Conservation (phyloP, 2,797 vertebrate species). For the Varecia variegata region DNA sequence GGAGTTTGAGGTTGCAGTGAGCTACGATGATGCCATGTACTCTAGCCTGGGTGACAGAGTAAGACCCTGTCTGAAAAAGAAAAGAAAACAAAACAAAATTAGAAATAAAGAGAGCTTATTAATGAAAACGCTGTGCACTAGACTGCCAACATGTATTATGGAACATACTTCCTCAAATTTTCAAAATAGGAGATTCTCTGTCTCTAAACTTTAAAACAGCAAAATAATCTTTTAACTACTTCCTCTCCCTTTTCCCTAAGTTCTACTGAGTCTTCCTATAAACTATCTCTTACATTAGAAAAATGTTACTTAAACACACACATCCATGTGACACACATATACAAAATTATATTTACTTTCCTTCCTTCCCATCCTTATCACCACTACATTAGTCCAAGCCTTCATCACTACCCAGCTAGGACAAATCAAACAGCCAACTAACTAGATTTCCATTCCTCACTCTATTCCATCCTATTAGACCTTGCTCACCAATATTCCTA, state of each 20-base stretch:
- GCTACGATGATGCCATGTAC: not conserved
- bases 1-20: not conserved
- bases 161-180: not conserved
- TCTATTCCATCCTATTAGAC: not conserved
- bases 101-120: not conserved
- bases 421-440: not conserved
- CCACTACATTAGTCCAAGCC: not conserved
- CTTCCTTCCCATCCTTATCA: not conserved
- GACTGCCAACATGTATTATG: not conserved
- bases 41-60: not conserved
- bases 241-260: not conserved
- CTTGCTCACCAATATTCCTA: not conserved
- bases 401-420: not conserved
- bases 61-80: not conserved
- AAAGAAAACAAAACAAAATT: not conserved
- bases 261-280: not conserved
- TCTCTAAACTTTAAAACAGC: slow-evolving; percentile 4
- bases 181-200: slow-evolving; percentile 22
- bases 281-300: slow-evolving; percentile 16
- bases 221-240: slow-evolving; percentile 38
- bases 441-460: not conserved
- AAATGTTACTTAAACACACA: not conserved
- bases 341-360: not conserved
- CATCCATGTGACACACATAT: not conserved
- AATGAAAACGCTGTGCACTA: not conserved